Base-by-base conservation (phyloP, 2,797 vertebrate genomes). In the Orestias chungarensis region DNA sequence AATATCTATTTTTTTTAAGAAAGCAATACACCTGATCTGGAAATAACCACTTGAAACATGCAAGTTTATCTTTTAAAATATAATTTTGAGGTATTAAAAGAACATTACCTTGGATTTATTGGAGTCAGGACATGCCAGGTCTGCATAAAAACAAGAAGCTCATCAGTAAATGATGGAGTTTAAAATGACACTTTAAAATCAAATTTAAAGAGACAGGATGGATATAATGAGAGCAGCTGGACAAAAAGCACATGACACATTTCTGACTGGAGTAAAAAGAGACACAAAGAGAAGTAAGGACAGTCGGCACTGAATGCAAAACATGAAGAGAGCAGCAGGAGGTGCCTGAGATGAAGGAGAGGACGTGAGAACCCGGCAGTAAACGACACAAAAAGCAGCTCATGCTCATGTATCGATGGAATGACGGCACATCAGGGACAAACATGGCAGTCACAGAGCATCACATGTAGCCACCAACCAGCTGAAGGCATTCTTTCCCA, bases 61-160 rank as follows among this genome's bases (percentile, higher is more conserved):
- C 52, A 54, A 54, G 17, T 5, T 23, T 12, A 2, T 4, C 33
- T 35, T 61, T 61, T 38, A 35, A 27, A 52, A 3, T 0, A 20
- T 14, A 54, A 54, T 1, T 3, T 27, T 15, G 25, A 54, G 0
- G 0, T 42, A 25, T 29, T 29, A 6, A 68, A 27, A 42, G 66
- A 42, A 27, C 17, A 66, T n/a, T 54, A 99, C 98, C 97, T 99
- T 99, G 94, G 96, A 97, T 96, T 96, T 99, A 91, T 96, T 95
- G 88, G 97, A 98, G 95, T 99, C 98, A 96, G 97, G 98, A 96
- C 96, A 97, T 93, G 98, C 94, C 88, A 97, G 99, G 96, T 99
- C 98, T 99, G 95, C 91, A 88, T 91, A 74, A 70, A 79, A 84
- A 90, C 52, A 83, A 85, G 73, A 90, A 40, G 82, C 82, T 80